Percentiles rank a stretch among this genome's conserved stretches.
Conservation (phyloP, 2,888 invertebrate genomes). For the Lepas anatifera region DNA sequence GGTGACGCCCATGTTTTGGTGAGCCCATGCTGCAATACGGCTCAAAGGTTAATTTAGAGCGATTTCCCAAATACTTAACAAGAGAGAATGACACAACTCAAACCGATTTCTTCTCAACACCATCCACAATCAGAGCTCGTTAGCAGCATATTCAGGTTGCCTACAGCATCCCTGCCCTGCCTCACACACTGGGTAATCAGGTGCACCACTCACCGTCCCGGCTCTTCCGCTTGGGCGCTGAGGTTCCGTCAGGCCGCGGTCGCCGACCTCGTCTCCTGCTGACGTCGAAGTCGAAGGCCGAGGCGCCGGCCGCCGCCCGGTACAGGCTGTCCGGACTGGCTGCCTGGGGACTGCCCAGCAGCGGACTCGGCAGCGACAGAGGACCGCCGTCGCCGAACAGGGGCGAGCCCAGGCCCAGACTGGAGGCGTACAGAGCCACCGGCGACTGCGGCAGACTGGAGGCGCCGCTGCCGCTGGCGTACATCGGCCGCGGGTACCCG, state of each 20-base stretch:
- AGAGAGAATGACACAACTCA: too few species aligned
- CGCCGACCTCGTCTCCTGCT: not conserved
- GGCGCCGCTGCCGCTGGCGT: not conserved
- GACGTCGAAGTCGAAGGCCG: slow-evolving; percentile 1
- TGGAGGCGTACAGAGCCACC: slow-evolving; percentile 4
- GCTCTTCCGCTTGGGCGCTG: slow-evolving; percentile 16
- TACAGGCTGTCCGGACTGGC: not conserved
- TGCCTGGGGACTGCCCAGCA: not conserved
- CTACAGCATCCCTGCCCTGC: too few species aligned
- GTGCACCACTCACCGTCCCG: slow-evolving; percentile 16
- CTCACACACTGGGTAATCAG: too few species aligned
- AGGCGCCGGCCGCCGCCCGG: slow-evolving; percentile 7
- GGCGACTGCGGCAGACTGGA: not conserved
- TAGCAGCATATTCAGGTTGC: too few species aligned
- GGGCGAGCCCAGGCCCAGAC: not conserved
- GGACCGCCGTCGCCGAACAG: not conserved
- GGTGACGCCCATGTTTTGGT: too few species aligned
- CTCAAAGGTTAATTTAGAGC: too few species aligned
- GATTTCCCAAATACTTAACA: too few species aligned
- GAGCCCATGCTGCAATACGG: too few species aligned
- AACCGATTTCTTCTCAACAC: too few species aligned
- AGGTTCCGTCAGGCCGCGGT: slow-evolving; percentile 11
- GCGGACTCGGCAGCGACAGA: not conserved
- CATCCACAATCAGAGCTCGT: too few species aligned
- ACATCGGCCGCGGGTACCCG: not conserved